Evolutionary conservation across 2,797 vertebrate genomes (phyloP).

Genomic region (Iguana delicatissima): DNA sequence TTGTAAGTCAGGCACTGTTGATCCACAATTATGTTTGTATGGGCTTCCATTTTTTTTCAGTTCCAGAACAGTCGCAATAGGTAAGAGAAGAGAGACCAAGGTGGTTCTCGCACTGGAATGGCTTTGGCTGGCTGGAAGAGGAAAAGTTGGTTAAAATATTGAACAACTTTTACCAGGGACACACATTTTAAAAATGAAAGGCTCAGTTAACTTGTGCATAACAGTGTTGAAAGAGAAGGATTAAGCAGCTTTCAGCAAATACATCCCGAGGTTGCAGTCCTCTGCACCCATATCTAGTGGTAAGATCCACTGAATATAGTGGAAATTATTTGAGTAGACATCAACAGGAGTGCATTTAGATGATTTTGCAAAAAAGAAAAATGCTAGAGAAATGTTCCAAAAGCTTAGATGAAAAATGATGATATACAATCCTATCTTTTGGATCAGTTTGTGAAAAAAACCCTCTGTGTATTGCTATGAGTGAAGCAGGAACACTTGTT

Average conservation of each 20-base stretch:
- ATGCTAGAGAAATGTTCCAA: background rate
- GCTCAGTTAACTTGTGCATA: background rate
- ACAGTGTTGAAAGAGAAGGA: background rate
- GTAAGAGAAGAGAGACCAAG: background rate
- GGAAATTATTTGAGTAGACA: background rate
- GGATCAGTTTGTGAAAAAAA: background rate
- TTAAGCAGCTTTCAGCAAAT: background rate
- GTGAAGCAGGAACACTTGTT: background rate
- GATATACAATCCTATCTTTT: background rate
- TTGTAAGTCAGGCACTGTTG: background rate
- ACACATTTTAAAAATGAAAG: background rate
- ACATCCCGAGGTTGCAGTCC: background rate
- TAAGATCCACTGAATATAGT: background rate
- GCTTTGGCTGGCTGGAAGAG: conserved; percentile 16
- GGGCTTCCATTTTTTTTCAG: background rate
- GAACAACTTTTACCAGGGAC: background rate
- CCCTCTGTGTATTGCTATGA: background rate
- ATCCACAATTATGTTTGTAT: background rate
- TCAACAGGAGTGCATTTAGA: background rate
- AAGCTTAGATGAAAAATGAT: background rate
- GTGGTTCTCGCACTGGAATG: background rate
- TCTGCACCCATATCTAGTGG: background rate
- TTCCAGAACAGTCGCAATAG: background rate
- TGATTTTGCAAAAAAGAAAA: background rate
- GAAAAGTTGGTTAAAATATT: background rate